Evolutionary conservation across 2,797 vertebrate genomes (phyloP), one percentile per base, ranked within the genome.

Genomic region (Bradypodion ventrale): DNA sequence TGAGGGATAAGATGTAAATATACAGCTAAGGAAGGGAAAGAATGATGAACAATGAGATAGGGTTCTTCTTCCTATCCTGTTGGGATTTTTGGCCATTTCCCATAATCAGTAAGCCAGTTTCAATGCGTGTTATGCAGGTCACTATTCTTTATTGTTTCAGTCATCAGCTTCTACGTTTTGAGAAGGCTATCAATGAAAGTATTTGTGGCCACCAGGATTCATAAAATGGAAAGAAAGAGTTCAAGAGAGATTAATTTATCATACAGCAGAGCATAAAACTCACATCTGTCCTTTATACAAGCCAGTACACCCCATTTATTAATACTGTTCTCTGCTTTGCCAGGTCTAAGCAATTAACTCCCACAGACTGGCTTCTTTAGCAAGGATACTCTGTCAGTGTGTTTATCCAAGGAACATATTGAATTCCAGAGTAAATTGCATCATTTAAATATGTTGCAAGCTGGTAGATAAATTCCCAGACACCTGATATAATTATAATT

Each of bases 211-310:
- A 94, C 79, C 66, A 2, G 0, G 5, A 91, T 87, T 87, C 83
- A 91, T 90, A 94, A 94, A n/a, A 91, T 91, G 84, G 89, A 89
- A 85, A 89, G 88, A 90, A 90, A 90, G 80, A 69, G 29, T 72
- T 84, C 89, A 85, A 93, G 84, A 88, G 87, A 89, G 90, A 94
- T 93, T 94, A 94, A 96, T 95, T 94, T 88, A 90, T 93, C 0
- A 10, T 94, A 95, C 92, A 94, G 86, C 90, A 83, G 80, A 95
- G 95, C 94, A 96, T 94, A 96, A 96, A 95, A 93, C 92, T 93
- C 96, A 94, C 96, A 96, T 96, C 95, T 96, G 95, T 96, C 95
- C 91, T 92, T 94, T 93, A 92, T 92, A 92, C 95, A 96, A 95
- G 86, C 90, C 94, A 95, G 89, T 95, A 94, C 93, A 95, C 93